A percentile compares a stretch with the other conserved stretches of the same genome.
phyloP scores from a whole-genome alignment of 1,140 invertebrate genomes.

The Saxidomus purpurata region DNA sequence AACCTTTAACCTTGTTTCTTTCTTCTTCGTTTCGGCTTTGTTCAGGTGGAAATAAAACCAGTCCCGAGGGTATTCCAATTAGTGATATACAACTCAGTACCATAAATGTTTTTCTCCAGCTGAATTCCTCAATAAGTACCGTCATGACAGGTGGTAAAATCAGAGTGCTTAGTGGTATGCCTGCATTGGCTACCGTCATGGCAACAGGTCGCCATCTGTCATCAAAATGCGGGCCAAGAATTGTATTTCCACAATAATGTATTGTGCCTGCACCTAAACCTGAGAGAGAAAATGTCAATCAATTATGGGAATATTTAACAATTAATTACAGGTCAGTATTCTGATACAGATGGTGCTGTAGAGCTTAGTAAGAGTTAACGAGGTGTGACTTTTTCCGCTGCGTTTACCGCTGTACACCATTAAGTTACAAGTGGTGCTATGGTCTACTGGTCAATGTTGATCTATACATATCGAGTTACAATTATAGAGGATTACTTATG shows the following conservation, averaged over 20 bases:
- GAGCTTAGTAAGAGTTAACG: too few relatives aligned
- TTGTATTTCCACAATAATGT: neutral
- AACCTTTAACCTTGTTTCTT: neutral
- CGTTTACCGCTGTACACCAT: too few relatives aligned
- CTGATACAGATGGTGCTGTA: too few relatives aligned
- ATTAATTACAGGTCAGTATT: too few relatives aligned
- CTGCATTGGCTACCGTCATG: neutral
- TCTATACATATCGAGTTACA: too few relatives aligned
- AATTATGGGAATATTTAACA: too few relatives aligned
- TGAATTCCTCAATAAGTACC: neutral
- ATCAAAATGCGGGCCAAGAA: neutral
- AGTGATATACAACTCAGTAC: neutral
- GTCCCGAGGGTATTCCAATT: neutral
- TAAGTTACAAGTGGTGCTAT: too few relatives aligned
- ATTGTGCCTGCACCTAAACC: neutral
- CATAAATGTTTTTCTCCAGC: constrained; percentile 7
- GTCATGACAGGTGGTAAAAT: constrained; percentile 1
- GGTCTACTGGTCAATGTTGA: too few relatives aligned
- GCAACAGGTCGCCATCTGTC: constrained; percentile 4
- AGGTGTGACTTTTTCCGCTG: too few relatives aligned
- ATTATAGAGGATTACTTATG: too few relatives aligned
- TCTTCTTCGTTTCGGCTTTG: neutral
- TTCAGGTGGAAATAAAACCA: neutral
- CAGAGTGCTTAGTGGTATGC: neutral
- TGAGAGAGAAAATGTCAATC: too few relatives aligned